Evolutionary conservation across 2,113 vertebrate genomes (phyloP), one percentile per base, ranked within the genome.

Genomic region (Bagarius yarrelli): DNA sequence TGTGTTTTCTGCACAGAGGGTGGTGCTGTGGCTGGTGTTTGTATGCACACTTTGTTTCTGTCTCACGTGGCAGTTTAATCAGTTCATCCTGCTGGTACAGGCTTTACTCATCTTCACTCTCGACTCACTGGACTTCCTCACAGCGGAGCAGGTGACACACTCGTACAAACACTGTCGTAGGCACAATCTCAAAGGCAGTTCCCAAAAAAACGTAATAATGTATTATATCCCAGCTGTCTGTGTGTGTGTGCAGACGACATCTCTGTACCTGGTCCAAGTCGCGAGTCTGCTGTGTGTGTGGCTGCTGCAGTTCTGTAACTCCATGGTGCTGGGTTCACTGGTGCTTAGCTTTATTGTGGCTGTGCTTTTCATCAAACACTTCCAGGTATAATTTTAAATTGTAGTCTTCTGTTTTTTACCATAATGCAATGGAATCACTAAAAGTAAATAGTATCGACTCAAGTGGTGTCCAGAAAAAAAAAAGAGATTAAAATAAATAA

Each of bases 31-130:
- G 88, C 87, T 92, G 88, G 90, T 98, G 85, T 98, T 96, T 80
- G 78, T 95, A 84, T 95, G 95, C 18, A 98, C 96, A 0, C 94
- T 97, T 85, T 93, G 95, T 79, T 99, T 99, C 91, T 96, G 96
- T 80, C 91, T 99, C 89, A 94, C 95, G 3, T 99, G 98, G 98
- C 98, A 99, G 84, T 99, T 99, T 88, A 99, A 98, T 91, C 98
- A 98, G 87, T 99, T 99, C 86, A 94, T 98, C 90, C 91, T 98
- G 80, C 92, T 98, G 11, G 92, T 98, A 79, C 98, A 99, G 79
- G 95, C 96, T 0, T 78, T 98, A 50, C 93, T 94, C 78, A 86
- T 99, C 32, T 99, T 96, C 86, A 89, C 89, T 0, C 87, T 98
- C 85, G 97, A 98, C 88, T 95, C 93, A 25, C 61, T 94, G 34